Conservation (phyloP, 2,113 vertebrate species). For the Fukomys damarensis region DNA sequence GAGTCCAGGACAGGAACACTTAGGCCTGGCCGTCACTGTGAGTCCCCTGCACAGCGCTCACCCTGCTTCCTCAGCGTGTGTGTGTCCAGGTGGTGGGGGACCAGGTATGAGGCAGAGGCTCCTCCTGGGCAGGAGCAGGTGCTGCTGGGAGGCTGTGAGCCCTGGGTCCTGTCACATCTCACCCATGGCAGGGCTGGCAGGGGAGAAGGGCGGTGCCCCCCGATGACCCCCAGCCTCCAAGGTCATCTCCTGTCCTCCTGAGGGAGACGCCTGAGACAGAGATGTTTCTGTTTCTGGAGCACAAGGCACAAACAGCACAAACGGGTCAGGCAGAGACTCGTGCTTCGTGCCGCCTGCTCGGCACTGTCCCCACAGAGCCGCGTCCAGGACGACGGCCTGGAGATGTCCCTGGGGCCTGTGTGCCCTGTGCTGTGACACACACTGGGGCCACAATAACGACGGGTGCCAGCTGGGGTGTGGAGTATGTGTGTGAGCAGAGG, state of each 20-base stretch:
- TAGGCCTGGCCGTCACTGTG: not conserved
- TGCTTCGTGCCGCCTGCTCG: not conserved
- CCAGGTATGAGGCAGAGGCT: not conserved
- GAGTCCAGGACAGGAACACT: not conserved
- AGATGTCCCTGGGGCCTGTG: not conserved
- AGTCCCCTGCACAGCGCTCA: not conserved
- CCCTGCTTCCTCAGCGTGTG: not conserved
- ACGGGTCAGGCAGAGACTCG: not conserved
- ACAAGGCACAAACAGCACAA: not conserved
- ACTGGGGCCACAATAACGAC: accelerated
- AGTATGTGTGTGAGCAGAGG: not conserved
- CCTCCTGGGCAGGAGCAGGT: not conserved
- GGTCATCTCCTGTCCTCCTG: not conserved
- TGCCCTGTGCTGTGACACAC: too few species aligned
- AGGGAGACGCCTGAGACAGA: too few species aligned
- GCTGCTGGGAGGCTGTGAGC: not conserved
- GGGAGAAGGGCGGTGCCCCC: not conserved
- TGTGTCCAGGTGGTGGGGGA: not conserved
- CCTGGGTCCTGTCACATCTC: not conserved
- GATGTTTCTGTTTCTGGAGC: not conserved
- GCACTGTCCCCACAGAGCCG: not conserved
- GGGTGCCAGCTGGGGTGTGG: not conserved
- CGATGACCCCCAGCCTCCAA: too few species aligned
- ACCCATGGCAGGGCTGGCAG: not conserved
- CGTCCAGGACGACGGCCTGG: not conserved